Evolutionary conservation across 2,888 invertebrate species (phyloP).

Genomic region (Onthophagus sagittarius): DNA sequence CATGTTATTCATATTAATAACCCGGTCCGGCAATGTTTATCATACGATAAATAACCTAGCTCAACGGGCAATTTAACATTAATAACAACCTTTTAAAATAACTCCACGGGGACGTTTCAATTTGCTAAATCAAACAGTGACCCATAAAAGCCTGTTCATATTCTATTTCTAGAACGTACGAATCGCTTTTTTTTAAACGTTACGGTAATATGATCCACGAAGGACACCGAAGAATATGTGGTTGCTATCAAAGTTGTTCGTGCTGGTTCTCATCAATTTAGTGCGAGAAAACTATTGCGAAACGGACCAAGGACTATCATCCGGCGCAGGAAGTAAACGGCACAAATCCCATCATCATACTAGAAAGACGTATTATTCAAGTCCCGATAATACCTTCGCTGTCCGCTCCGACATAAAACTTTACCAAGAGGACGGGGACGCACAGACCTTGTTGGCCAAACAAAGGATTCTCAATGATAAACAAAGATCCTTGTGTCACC

Average conservation of each 20-base stretch:
- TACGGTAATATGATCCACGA: constrained; percentile 8
- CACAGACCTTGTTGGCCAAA: constrained; percentile 17
- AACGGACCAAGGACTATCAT: not conserved
- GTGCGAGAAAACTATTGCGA: not conserved
- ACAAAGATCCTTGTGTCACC: constrained; percentile 14
- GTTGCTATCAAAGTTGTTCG: not conserved
- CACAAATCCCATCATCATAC: constrained; percentile 5
- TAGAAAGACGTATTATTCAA: constrained; percentile 4
- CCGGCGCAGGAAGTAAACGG: not conserved
- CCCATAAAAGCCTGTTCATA: not conserved
- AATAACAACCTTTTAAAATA: not conserved
- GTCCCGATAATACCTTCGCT: not conserved
- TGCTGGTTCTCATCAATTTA: not conserved
- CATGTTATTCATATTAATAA: constrained; percentile 12
- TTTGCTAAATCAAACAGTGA: not conserved
- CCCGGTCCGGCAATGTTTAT: constrained; percentile 1
- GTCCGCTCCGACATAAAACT: not conserved
- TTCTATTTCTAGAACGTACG: not conserved
- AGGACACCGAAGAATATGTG: constrained; percentile 10
- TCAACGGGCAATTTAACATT: constrained; percentile 8
- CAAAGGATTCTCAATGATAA: constrained; percentile 21
- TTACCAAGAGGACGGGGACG: not conserved
- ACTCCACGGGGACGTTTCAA: constrained; percentile 5
- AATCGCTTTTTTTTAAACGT: not conserved
- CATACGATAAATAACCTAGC: constrained; percentile 5